Percentiles rank a stretch among this genome's conserved stretches.
These are phyloP conservation scores for Galerucella calmariensis DNA, from an alignment of 2,888 invertebrate species.

Conservation along the genomic window DNA sequence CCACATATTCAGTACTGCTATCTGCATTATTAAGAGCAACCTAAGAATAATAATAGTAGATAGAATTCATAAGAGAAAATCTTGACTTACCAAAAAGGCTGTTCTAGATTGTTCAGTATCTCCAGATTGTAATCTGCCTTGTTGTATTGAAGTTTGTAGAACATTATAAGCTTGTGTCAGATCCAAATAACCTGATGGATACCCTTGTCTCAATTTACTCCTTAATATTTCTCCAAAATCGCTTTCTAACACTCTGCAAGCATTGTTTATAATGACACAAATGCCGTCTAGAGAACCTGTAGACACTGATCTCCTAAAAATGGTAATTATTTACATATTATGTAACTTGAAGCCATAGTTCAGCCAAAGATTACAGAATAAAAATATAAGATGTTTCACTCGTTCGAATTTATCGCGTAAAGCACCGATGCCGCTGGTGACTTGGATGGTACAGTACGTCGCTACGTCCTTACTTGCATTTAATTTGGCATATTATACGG, in stretches of 20 bases:
- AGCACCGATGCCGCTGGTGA: too few species aligned
- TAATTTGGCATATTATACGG: too few species aligned
- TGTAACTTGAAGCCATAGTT: too few species aligned
- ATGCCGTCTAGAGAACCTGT: constrained; percentile 94
- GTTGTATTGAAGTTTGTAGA: constrained; percentile 81
- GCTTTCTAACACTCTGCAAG: constrained; percentile 86
- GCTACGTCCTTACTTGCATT: too few species aligned
- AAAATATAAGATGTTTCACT: too few species aligned
- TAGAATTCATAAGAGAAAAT: neutral
- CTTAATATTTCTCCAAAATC: constrained; percentile 81
- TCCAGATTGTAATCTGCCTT: constrained; percentile 81
- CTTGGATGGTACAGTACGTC: too few species aligned
- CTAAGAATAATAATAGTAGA: constrained; percentile 66
- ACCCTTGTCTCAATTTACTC: constrained; percentile 80
- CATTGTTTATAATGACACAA: constrained; percentile 96
- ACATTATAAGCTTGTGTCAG: constrained; percentile 86
- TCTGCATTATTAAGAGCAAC: constrained; percentile 91
- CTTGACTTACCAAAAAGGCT: constrained; percentile 76
- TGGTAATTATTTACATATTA: too few species aligned
- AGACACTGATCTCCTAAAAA: constrained; percentile 83
- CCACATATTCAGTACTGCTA: constrained; percentile 89
- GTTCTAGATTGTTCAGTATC: constrained; percentile 82
- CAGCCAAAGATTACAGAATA: too few species aligned
- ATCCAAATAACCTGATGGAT: constrained; percentile 82
- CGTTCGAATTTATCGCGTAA: too few species aligned